Evolutionary conservation across 2,113 vertebrate genomes (phyloP).

Genomic region (Malurus elegans): DNA sequence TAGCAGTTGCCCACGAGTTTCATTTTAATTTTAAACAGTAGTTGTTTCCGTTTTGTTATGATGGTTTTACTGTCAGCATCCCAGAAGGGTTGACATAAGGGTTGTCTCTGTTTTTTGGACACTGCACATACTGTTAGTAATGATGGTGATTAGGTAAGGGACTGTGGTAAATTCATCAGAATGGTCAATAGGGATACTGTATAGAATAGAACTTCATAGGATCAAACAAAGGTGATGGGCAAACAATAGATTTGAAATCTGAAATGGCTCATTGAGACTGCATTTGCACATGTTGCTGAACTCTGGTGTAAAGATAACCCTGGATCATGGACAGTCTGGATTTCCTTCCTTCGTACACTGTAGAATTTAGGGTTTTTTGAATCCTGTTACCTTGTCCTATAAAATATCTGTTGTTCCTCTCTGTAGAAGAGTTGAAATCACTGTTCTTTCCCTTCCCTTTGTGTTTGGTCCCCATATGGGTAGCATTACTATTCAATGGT

Average conservation of each 20-base stretch:
- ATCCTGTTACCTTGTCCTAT: background rate
- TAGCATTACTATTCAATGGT: background rate
- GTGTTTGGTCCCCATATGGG: rapidly evolving
- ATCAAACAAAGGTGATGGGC: background rate
- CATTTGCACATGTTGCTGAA: background rate
- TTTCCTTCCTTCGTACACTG: background rate
- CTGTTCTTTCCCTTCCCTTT: background rate
- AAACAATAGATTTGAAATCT: background rate
- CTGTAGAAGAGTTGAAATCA: background rate
- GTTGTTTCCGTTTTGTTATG: background rate
- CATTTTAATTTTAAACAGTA: slow-evolving; percentile 54
- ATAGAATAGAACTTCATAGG: background rate
- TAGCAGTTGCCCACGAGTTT: background rate
- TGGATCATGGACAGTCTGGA: background rate
- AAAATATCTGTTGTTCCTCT: background rate
- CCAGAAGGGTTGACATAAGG: background rate
- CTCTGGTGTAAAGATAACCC: background rate
- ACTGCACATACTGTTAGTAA: background rate
- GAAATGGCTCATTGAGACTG: background rate
- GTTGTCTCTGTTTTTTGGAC: background rate
- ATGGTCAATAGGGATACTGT: background rate
- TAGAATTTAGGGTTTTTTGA: background rate
- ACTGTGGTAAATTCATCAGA: background rate
- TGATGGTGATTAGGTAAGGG: background rate
- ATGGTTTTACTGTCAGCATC: background rate